phyloP scores from a whole-genome alignment of 2,888 invertebrate genomes.

The Lasioglossum morio region DNA sequence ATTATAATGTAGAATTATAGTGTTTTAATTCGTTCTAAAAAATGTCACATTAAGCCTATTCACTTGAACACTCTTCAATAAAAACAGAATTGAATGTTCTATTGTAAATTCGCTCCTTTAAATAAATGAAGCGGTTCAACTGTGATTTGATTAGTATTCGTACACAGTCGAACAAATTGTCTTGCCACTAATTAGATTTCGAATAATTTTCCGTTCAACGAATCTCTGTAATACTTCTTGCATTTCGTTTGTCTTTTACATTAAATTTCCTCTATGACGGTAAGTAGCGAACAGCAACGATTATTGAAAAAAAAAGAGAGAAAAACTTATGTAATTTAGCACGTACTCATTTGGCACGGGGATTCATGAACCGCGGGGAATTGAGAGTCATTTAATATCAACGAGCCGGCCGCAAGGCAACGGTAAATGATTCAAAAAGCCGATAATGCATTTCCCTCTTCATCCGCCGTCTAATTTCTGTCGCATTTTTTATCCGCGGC shows the following conservation, averaged over 20 bases:
- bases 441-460: conserved; percentile 72
- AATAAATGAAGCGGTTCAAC: not conserved
- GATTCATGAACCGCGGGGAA: not conserved
- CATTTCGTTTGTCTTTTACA: not conserved
- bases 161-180: not conserved
- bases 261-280: conserved; percentile 1
- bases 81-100: not conserved
- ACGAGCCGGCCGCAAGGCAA: conserved; percentile 1
- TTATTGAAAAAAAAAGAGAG: not conserved
- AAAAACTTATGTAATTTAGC: conserved; percentile 18
- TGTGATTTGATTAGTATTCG: not conserved
- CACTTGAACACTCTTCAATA: not conserved
- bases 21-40: not conserved
- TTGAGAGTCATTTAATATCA: conserved; percentile 11
- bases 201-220: not conserved
- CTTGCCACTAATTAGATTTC: not conserved
- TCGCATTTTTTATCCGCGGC: conserved; percentile 66
- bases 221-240: not conserved
- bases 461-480: conserved; percentile 62
- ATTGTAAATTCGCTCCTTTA: not conserved
- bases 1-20: not conserved
- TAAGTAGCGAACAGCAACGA: conserved; percentile 3
- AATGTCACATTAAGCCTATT: not conserved
- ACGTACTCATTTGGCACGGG: not conserved
- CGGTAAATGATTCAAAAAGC: conserved; percentile 71